Evolutionary conservation across 2,888 invertebrate genomes (phyloP).

Genomic region (Ypsolopha scabrella): DNA sequence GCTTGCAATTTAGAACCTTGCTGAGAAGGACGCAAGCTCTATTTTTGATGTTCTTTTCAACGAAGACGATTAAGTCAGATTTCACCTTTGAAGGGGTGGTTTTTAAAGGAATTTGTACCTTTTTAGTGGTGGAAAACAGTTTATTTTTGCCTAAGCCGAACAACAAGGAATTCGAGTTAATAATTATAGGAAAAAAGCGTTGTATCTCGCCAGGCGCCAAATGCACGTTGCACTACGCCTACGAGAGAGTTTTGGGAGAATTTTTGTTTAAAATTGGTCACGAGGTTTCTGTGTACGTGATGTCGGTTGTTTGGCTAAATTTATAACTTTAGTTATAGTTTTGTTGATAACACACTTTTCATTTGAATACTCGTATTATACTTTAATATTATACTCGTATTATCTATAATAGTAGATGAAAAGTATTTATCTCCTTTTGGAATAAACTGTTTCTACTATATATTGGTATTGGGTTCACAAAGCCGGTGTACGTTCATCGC

Average conservation of each 20-base stretch:
- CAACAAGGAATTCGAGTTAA: slow-evolving; percentile 48
- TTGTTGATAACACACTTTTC: too few species aligned
- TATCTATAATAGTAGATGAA: too few species aligned
- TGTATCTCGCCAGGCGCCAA: slow-evolving; percentile 62
- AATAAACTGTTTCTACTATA: too few species aligned
- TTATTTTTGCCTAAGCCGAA: slow-evolving; percentile 16
- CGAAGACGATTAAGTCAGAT: slow-evolving; percentile 55
- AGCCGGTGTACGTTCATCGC: too few species aligned
- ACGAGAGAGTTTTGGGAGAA: slow-evolving; percentile 14
- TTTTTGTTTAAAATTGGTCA: too few species aligned
- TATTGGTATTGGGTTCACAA: too few species aligned
- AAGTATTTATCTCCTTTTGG: too few species aligned
- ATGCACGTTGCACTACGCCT: slow-evolving; percentile 51
- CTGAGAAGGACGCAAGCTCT: slow-evolving; percentile 7
- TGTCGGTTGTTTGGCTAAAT: too few species aligned
- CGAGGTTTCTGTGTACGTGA: too few species aligned
- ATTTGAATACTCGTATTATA: too few species aligned
- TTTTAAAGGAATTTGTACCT: slow-evolving; percentile 19
- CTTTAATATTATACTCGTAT: too few species aligned
- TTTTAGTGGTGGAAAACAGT: slow-evolving; percentile 16
- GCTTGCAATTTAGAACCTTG: slow-evolving; percentile 25
- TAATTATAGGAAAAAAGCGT: slow-evolving; percentile 44
- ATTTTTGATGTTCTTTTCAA: slow-evolving; percentile 10
- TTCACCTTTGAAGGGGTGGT: slow-evolving; percentile 31
- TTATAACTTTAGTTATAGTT: too few species aligned